Conservation (phyloP, 1,140 invertebrate genomes). For the Aphis craccivora region DNA sequence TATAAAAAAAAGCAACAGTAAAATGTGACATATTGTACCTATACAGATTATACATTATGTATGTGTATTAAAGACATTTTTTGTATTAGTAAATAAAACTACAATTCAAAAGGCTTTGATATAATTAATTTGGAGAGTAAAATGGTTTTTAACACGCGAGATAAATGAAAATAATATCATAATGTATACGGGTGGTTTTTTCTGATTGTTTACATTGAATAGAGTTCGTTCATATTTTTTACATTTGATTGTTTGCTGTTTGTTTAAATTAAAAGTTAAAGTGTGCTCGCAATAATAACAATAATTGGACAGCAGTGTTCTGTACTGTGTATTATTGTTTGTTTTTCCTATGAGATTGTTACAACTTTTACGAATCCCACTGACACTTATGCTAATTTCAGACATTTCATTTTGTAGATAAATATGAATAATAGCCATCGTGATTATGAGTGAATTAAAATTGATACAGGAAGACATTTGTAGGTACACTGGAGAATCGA, state of each 20-base stretch:
- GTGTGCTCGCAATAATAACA: background rate
- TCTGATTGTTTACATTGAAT: background rate
- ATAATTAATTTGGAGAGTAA: conserved; percentile 13
- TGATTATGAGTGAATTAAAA: background rate
- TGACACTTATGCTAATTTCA: background rate
- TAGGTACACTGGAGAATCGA: background rate
- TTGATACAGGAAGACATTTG: background rate
- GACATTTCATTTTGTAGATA: background rate
- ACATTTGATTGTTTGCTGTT: background rate
- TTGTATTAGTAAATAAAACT: conserved; percentile 6
- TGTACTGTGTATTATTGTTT: background rate
- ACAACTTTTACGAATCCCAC: background rate
- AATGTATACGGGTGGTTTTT: background rate
- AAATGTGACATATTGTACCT: background rate
- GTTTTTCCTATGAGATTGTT: background rate
- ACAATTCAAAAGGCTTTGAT: background rate
- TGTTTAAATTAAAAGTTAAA: background rate
- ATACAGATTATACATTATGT: background rate
- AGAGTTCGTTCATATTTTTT: conserved; percentile 2
- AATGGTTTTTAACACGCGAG: background rate
- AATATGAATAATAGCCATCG: background rate
- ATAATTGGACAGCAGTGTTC: background rate
- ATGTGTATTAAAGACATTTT: background rate
- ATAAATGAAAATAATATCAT: background rate
- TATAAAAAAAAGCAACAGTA: background rate